phyloP scores from a whole-genome alignment of 2,888 invertebrate genomes.

The Polylopha cassiicola region DNA sequence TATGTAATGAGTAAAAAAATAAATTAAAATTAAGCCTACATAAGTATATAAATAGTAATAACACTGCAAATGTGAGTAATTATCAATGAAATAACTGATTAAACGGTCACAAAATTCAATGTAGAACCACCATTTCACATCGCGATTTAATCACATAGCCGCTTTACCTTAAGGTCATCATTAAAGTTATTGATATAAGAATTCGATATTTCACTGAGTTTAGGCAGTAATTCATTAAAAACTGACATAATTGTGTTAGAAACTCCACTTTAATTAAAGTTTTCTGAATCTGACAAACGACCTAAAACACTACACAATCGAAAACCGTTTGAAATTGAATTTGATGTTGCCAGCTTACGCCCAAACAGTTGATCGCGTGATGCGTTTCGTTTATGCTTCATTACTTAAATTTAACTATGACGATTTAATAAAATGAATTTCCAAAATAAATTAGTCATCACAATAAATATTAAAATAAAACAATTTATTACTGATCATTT shows the following conservation, averaged over 20 bases:
- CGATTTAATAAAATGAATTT: too few species aligned
- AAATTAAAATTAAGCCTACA: too few species aligned
- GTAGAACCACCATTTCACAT: constrained; percentile 5
- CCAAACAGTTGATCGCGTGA: neutral
- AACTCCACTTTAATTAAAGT: constrained; percentile 46
- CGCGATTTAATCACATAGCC: constrained; percentile 4
- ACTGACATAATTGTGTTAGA: constrained; percentile 60
- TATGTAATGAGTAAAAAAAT: too few species aligned
- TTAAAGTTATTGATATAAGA: constrained; percentile 44
- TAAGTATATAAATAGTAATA: neutral
- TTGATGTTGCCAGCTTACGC: constrained; percentile 34
- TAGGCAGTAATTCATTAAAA: constrained; percentile 59
- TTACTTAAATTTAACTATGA: too few species aligned
- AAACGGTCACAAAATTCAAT: neutral
- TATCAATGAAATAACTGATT: neutral
- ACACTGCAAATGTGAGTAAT: neutral
- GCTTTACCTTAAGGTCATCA: constrained; percentile 56
- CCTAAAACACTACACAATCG: constrained; percentile 50
- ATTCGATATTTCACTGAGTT: constrained; percentile 53
- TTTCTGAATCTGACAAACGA: constrained; percentile 52
- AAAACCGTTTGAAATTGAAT: constrained; percentile 74
- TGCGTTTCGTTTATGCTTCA: constrained; percentile 1
- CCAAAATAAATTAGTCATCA: too few species aligned
- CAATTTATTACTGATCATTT: too few species aligned
- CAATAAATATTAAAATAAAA: too few species aligned